A percentile compares a stretch with the other conserved stretches of the same genome.
phyloP scores from a whole-genome alignment of 2,797 vertebrate genomes.

The Hylomyscus alleni region DNA sequence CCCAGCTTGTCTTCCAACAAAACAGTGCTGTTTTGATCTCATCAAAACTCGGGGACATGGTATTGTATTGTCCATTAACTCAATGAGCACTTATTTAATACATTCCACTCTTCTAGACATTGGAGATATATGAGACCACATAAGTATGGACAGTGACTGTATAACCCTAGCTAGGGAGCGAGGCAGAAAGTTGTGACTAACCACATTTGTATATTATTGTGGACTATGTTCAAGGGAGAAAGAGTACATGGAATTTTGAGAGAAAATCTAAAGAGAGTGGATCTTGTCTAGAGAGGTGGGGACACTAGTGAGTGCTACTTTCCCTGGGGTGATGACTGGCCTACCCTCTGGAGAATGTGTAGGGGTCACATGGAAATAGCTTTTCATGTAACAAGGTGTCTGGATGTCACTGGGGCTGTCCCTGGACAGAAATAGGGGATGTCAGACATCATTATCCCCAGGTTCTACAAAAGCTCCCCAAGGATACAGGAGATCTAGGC shows the following conservation, averaged over 20 bases:
- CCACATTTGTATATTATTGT: background rate
- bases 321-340: background rate
- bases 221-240: background rate
- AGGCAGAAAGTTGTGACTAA: background rate
- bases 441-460: background rate
- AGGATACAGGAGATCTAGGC: background rate
- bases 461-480: background rate
- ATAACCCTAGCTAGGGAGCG: background rate
- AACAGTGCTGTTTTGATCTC: background rate
- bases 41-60: background rate
- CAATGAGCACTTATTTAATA: background rate
- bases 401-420: background rate
- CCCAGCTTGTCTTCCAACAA: background rate
- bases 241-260: background rate
- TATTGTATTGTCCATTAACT: conserved; percentile 25
- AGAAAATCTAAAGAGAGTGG: background rate
- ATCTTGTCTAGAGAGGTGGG: background rate
- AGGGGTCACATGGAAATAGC: background rate
- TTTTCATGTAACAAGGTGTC: background rate
- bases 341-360: background rate
- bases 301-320: background rate
- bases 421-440: background rate
- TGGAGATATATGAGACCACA: background rate
- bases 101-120: background rate
- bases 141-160: background rate